Conservation (phyloP, 2,888 invertebrate genomes). For the Hirtodrosophila trivittata region DNA sequence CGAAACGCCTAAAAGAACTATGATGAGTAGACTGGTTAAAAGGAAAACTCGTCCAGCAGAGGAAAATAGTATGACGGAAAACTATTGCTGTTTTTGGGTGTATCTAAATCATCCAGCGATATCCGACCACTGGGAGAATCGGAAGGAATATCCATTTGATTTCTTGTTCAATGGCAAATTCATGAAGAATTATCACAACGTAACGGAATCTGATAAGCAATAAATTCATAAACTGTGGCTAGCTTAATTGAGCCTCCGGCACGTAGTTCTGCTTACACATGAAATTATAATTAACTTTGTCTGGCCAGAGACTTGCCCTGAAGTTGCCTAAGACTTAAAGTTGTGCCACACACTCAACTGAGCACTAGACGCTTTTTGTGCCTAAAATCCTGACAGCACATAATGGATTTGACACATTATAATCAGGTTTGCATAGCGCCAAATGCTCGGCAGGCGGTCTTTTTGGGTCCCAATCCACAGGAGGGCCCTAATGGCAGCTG, state of each 20-base stretch:
- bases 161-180: constrained; percentile 40
- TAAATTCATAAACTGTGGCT: constrained; percentile 23
- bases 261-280: constrained; percentile 49
- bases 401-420: constrained; percentile 80
- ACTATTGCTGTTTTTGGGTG: constrained; percentile 62
- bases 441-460: constrained; percentile 36
- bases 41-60: neutral
- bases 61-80: constrained; percentile 5
- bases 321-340: constrained; percentile 33
- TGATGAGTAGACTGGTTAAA: too few species aligned
- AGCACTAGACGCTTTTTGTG: constrained; percentile 30
- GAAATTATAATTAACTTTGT: constrained; percentile 77
- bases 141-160: constrained; percentile 33
- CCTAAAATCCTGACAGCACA: constrained; percentile 63
- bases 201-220: neutral
- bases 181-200: constrained; percentile 32
- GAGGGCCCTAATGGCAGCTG: constrained; percentile 13
- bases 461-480: constrained; percentile 33
- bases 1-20: too few species aligned
- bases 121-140: constrained; percentile 19
- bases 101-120: constrained; percentile 39
- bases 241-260: constrained; percentile 54
- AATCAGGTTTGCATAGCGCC: constrained; percentile 72
- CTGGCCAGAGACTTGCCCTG: constrained; percentile 27
- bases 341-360: constrained; percentile 10